Percentiles rank a stretch among this genome's conserved stretches.
Conservation (phyloP, 2,113 vertebrate genomes). For the Tichodroma muraria region DNA sequence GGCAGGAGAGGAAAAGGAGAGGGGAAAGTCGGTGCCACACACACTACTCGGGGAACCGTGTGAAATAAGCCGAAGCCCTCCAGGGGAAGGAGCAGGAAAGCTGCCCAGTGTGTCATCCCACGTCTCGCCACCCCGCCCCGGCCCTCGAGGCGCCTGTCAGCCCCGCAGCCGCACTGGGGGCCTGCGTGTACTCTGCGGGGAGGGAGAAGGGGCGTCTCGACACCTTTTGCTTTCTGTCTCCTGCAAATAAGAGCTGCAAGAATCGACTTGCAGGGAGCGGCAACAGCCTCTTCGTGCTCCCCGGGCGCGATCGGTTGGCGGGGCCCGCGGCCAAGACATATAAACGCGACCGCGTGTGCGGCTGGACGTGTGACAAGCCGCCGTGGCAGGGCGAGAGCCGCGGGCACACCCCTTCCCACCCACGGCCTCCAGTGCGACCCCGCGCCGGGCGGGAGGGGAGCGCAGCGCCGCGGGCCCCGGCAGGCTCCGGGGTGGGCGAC, state of each 20-base stretch:
- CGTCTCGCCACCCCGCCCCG: neutral
- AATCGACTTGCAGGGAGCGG: neutral
- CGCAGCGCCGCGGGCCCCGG: neutral
- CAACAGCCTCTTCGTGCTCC: neutral
- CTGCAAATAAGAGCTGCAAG: neutral
- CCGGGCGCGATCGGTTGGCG: neutral
- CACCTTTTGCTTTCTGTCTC: neutral
- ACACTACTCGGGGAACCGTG: neutral
- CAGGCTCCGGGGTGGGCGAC: neutral
- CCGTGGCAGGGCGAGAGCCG: neutral
- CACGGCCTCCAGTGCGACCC: neutral
- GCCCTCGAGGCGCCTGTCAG: neutral
- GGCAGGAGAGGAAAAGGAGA: neutral
- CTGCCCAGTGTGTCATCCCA: neutral
- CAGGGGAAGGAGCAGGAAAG: neutral
- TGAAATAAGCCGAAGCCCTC: neutral
- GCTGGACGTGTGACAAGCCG: conserved; percentile 23
- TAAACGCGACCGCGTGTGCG: conserved; percentile 18
- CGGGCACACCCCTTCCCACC: neutral
- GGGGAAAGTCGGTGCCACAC: neutral
- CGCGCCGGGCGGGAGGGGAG: neutral
- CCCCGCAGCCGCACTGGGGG: neutral
- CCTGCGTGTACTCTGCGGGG: neutral
- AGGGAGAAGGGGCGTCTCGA: neutral
- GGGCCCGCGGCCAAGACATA: conserved; percentile 27